phyloP scores from a whole-genome alignment of 2,888 invertebrate species.

The Pegoplata infirma region DNA sequence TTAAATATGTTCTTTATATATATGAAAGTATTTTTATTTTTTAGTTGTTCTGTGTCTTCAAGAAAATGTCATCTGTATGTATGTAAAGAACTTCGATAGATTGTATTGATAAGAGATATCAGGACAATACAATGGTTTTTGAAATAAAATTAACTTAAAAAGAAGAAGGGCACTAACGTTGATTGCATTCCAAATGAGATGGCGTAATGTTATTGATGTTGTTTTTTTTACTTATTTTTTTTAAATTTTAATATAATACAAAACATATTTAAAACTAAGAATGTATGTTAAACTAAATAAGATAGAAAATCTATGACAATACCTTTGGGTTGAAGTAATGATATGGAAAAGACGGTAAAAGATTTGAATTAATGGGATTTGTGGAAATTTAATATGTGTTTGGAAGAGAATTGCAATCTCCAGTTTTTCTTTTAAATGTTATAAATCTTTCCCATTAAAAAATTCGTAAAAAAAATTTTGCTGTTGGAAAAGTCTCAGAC shows the following conservation, averaged over 20 bases:
- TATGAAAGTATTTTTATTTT: no score
- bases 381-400: no score
- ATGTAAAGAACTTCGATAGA: conserved; percentile 50
- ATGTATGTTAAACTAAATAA: no score
- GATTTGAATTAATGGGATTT: no score
- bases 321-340: no score
- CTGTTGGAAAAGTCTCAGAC: no score
- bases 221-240: conserved; percentile 1
- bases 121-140: conserved; percentile 53
- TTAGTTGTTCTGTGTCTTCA: not conserved
- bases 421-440: no score
- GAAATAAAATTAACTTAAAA: conserved; percentile 48
- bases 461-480: no score
- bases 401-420: no score
- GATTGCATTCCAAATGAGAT: conserved; percentile 62
- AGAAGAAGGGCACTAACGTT: conserved; percentile 60
- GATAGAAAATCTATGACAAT: no score
- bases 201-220: conserved; percentile 55
- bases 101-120: conserved; percentile 61
- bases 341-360: no score
- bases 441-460: no score
- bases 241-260: conserved; percentile 33
- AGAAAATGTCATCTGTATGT: not conserved
- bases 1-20: conserved; percentile 12
- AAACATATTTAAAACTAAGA: conserved; percentile 20